Conservation (phyloP, 1,140 invertebrate species). For the Lordiphosa stackelbergi region DNA sequence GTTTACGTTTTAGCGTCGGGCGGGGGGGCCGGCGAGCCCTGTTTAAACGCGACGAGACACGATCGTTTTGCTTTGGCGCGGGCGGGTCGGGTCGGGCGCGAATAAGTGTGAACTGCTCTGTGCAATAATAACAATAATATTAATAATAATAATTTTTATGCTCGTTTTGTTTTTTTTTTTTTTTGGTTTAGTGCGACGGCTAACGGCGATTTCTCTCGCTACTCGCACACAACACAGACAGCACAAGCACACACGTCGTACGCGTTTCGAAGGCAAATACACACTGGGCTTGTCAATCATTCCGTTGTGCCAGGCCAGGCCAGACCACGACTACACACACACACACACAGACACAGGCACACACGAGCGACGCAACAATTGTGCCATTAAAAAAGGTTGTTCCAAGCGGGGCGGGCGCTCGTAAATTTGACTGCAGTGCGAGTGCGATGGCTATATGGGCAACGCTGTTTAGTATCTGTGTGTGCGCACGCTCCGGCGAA, state of each 20-base stretch:
- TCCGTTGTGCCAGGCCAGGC: constrained; percentile 6
- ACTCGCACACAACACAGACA: constrained; percentile 59
- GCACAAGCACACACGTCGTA: constrained; percentile 73
- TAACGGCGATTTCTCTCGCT: constrained; percentile 41
- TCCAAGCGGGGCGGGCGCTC: constrained; percentile 8
- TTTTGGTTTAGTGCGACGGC: constrained; percentile 27
- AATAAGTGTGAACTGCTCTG: constrained; percentile 24
- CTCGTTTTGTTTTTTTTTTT: constrained; percentile 15
- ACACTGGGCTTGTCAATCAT: constrained; percentile 54
- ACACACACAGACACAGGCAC: constrained; percentile 31
- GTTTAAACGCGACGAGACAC: constrained; percentile 5
- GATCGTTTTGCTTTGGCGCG: too few species aligned
- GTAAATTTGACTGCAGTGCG: constrained; percentile 50
- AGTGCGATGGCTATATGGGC: constrained; percentile 48
- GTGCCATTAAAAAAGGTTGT: constrained; percentile 63
- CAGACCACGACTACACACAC: constrained; percentile 13
- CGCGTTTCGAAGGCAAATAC: constrained; percentile 77
- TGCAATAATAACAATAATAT: constrained; percentile 25
- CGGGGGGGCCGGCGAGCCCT: too few species aligned
- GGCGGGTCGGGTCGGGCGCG: background rate
- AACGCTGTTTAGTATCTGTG: constrained; percentile 9
- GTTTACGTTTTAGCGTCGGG: too few species aligned
- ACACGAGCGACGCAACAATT: constrained; percentile 66
- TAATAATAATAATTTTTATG: constrained; percentile 45
- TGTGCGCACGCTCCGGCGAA: constrained; percentile 40